Percentiles rank a stretch among this genome's conserved stretches.
These are phyloP conservation scores for Cylas formicarius DNA, from an alignment of 1,140 invertebrate genomes.

Conservation along the genomic window DNA sequence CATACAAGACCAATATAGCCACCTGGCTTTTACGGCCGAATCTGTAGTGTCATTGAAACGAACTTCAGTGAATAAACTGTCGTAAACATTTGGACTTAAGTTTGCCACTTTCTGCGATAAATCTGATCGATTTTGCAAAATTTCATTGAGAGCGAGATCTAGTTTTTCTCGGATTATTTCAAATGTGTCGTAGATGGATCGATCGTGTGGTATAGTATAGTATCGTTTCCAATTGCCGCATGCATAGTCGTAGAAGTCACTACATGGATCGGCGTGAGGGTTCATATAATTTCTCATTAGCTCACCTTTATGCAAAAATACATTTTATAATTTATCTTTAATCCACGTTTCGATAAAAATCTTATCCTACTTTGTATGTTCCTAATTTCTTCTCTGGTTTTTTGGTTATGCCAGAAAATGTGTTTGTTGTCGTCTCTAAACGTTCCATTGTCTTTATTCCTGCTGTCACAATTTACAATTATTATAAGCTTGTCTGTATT, in stretches of 20 bases:
- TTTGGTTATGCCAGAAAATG: constrained; percentile 16
- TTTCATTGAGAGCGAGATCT: constrained; percentile 58
- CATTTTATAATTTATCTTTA: too few relatives aligned
- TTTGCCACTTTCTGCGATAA: not conserved
- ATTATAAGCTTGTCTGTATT: not conserved
- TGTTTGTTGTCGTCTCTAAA: constrained; percentile 3
- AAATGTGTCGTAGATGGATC: constrained; percentile 73
- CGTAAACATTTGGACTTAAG: not conserved
- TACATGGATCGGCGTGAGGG: constrained; percentile 66
- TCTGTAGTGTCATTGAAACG: constrained; percentile 40
- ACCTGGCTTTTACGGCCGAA: constrained; percentile 66
- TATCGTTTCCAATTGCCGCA: constrained; percentile 80
- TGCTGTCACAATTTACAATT: too few relatives aligned
- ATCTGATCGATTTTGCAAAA: constrained; percentile 50
- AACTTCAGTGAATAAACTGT: constrained; percentile 6
- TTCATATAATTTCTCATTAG: constrained; percentile 78
- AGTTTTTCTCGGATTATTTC: constrained; percentile 73
- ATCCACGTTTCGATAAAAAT: constrained; percentile 36
- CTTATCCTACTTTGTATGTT: constrained; percentile 50
- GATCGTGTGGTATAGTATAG: constrained; percentile 80
- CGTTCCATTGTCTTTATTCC: too few relatives aligned
- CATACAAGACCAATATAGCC: constrained; percentile 78
- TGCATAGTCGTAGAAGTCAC: constrained; percentile 86
- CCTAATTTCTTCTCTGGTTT: constrained; percentile 15
- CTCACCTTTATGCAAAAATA: constrained; percentile 44